Conservation (phyloP, 2,113 vertebrate species). For the Stictonetta naevosa region DNA sequence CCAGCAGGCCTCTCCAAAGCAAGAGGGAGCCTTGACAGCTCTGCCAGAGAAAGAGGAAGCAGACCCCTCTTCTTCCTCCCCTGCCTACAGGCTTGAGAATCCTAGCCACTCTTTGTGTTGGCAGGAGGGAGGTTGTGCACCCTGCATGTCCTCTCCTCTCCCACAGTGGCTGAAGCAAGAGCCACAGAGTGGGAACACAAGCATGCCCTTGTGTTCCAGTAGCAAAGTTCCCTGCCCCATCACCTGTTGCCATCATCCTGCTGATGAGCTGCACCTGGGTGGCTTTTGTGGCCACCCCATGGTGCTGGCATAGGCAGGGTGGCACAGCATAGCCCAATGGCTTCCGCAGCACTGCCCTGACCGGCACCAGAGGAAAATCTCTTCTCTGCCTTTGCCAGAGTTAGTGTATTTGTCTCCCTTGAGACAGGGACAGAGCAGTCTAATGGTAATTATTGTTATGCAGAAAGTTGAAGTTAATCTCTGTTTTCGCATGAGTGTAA, state of each 20-base stretch:
- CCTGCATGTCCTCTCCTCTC: rapidly evolving
- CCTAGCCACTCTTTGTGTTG: neutral
- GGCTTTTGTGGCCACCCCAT: rapidly evolving
- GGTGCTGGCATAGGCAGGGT: rapidly evolving
- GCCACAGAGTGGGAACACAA: rapidly evolving
- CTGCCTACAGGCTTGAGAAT: rapidly evolving
- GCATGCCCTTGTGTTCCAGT: rapidly evolving
- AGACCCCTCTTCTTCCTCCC: neutral
- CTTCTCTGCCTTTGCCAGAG: neutral
- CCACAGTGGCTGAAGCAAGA: neutral
- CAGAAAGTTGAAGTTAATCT: neutral
- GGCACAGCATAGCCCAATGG: too few relatives aligned
- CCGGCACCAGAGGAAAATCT: neutral
- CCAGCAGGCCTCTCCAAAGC: neutral
- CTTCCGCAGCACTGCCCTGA: neutral
- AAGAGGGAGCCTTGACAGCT: neutral
- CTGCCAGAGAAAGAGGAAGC: neutral
- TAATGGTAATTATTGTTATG: neutral
- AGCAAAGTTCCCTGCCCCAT: rapidly evolving
- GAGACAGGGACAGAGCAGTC: neutral
- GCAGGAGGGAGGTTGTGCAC: rapidly evolving
- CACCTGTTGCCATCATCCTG: rapidly evolving
- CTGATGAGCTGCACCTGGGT: rapidly evolving
- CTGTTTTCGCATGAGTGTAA: neutral
- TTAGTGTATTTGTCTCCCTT: neutral